A percentile compares a stretch with the other conserved stretches of the same genome.
Conservation (phyloP, 2,113 vertebrate genomes). For the Ranitomeya imitator region DNA sequence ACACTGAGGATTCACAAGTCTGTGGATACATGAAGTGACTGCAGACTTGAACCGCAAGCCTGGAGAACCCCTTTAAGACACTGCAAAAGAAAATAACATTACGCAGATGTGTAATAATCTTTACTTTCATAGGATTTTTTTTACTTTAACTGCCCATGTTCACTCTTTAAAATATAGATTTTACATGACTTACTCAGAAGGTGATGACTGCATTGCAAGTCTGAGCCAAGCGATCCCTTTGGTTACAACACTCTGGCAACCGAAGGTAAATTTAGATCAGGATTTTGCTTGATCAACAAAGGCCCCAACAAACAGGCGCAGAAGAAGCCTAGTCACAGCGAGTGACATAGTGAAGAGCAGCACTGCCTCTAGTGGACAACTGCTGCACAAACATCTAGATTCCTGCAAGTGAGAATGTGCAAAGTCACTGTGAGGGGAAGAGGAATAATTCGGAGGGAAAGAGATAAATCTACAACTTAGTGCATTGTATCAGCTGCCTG, state of each 20-base stretch:
- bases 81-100: too few species aligned
- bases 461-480: not conserved
- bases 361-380: constrained; percentile 35
- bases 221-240: constrained; percentile 3
- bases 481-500: not conserved
- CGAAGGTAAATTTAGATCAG: constrained; percentile 35
- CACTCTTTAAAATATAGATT: not conserved
- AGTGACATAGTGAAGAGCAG: not conserved
- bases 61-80: too few species aligned
- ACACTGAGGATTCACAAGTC: too few species aligned
- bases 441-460: not conserved
- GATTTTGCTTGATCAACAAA: constrained; percentile 6
- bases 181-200: not conserved
- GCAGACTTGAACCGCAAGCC: too few species aligned
- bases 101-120: too few species aligned
- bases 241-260: not conserved
- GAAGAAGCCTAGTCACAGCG: not conserved
- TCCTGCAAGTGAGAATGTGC: constrained; percentile 6
- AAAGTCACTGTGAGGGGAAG: not conserved
- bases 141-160: not conserved
- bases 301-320: not conserved
- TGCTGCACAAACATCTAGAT: not conserved
- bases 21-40: too few species aligned
- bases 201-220: not conserved
- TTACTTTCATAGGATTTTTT: too few species aligned